Evolutionary conservation across 1,140 invertebrate species (phyloP).

Genomic region (Diorhabda carinulata): DNA sequence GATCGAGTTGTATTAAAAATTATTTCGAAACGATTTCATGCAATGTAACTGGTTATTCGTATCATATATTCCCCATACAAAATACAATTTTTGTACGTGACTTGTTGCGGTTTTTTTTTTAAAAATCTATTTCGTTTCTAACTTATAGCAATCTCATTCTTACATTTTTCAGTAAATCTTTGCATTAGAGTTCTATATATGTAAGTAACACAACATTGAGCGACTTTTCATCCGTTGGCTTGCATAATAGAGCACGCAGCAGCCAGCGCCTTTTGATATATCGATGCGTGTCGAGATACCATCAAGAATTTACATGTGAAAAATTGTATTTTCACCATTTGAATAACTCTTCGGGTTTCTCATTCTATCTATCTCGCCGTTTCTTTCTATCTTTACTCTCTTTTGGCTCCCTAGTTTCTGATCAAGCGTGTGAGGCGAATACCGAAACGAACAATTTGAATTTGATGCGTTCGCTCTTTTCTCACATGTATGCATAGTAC

Average conservation of each 20-base stretch:
- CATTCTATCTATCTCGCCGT: background rate
- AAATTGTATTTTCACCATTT: conserved; percentile 22
- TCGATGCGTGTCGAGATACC: conserved; percentile 19
- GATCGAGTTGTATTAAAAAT: too few relatives aligned
- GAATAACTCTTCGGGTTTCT: conserved; percentile 21
- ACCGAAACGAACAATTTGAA: background rate
- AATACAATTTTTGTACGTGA: background rate
- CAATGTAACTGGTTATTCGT: too few relatives aligned
- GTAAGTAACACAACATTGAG: conserved; percentile 6
- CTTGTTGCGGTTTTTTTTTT: background rate
- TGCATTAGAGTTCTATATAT: conserved; percentile 2
- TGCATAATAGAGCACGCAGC: conserved; percentile 13
- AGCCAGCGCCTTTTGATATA: conserved; percentile 14
- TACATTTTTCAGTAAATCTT: conserved; percentile 13
- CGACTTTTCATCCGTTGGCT: conserved; percentile 11
- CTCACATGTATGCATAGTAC: background rate
- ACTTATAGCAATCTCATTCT: background rate
- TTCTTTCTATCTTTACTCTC: background rate
- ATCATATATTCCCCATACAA: too few relatives aligned
- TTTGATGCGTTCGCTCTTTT: conserved; percentile 2
- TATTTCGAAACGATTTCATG: too few relatives aligned
- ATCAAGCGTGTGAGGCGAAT: background rate
- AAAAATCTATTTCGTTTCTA: background rate
- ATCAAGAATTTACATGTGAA: conserved; percentile 23
- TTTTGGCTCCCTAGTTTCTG: conserved; percentile 1